Evolutionary conservation across 2,113 vertebrate species (phyloP).

Genomic region (Sinocyclocheilus anshuiensis): DNA sequence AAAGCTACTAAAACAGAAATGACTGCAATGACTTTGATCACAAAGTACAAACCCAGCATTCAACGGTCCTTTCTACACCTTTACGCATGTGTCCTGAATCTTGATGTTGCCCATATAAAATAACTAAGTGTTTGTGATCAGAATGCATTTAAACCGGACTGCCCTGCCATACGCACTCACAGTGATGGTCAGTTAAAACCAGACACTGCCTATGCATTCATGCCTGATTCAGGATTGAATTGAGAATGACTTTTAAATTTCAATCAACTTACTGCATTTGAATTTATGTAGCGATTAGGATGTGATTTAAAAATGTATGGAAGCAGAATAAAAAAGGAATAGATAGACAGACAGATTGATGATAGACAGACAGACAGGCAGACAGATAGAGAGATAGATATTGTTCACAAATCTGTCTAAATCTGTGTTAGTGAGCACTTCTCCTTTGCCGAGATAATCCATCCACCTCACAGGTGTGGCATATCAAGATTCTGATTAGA

Average conservation of each 20-base stretch:
- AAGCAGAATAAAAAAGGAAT: no score
- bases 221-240: neutral
- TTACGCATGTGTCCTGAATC: conserved; percentile 22
- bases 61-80: neutral
- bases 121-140: neutral
- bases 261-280: no score
- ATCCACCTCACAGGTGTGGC: no score
- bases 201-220: neutral
- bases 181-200: neutral
- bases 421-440: no score
- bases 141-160: neutral
- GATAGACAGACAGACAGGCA: no score
- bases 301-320: no score
- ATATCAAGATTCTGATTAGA: no score
- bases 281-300: no score
- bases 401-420: no score
- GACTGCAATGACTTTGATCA: conserved; percentile 30
- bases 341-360: no score
- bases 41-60: conserved; percentile 3
- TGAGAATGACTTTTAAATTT: neutral
- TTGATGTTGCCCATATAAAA: conserved; percentile 22
- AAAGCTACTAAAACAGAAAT: conserved; percentile 19
- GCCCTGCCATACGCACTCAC: neutral
- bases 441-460: no score
- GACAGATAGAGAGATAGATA: no score